Evolutionary conservation across 2,797 vertebrate species (phyloP), one percentile per base, ranked within the genome.

Genomic region (Clarias platycephalus): DNA sequence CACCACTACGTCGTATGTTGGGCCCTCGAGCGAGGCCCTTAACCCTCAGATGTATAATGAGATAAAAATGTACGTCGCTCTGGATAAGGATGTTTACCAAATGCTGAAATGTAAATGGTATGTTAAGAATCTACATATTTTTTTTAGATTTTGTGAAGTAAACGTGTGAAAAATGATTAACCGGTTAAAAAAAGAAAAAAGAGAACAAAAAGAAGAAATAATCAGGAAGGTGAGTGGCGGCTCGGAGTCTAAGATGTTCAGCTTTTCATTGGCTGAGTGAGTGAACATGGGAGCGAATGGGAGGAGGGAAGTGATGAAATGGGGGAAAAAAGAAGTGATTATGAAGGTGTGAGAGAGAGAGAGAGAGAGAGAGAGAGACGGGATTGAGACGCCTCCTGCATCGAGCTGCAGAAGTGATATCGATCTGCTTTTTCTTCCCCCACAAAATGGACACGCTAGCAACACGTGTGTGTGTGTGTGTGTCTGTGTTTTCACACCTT

Each of bases 401-500:
- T 57, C 44, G 66, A 84, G 66, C 57, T 71, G 76, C 16, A 84
- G 64, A 72, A 72, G 53, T 63, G 34, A 84, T 58, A 34, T 58
- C 24, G 49, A 31, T 49, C 76, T 31, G 40, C 57, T 49, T 31
- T 84, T 60, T 70, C 22, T 28, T 80, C 53, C 26, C 34, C 12
- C 8, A n/a, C 34, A 31, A 80, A 84, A 80, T 55, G 62, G 62
- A 78, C 64, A 68, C 34, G 22, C 82, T 78, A 44, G 15, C 49
- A 67, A 5, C 55, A 2, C 10, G 26, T 57, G 72, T 75, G 72
- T 76, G 49, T 71, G 64, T 67, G 66, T 68, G 66, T 22, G 66
- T 68, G 66, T 37, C 26, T 68, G 66, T 68, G 31, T 53, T 60
- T 76, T 76, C 82, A 83, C 71, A 64, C 76, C 64, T 60, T 76